Evolutionary conservation across 23 tunicate genomes (phyloP), one percentile per base, ranked within the genome.

Genomic region (Oikopleura albicans): DNA sequence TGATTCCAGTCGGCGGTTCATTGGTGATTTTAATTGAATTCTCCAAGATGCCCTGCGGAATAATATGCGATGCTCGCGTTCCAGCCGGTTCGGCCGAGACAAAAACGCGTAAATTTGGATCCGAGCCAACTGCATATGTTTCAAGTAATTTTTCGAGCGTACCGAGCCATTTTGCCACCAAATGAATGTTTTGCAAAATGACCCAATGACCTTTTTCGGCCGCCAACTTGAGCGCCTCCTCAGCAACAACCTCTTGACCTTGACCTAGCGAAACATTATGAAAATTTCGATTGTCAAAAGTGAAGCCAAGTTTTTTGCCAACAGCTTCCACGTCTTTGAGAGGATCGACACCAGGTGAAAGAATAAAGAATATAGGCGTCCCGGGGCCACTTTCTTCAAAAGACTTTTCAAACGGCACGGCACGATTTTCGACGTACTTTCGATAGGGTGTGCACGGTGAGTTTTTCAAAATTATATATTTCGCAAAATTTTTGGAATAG

Each of bases 1-100:
- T 91, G 91, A 95, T 95, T 40, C 99, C 99, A 33, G 99, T 95
- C 2, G 99, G 99, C 0, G 99, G 99, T 84, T 95, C 99, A 86
- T 91, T 95, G 1, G 99, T 95, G 39, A 95, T 95, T 75, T 95
- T 95, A 86, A 95, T 95, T 39, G 99, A 91, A 0, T 94, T 88
- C 75, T 95, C 96, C 33, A 95, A 90, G 38, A 95, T 95, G 2
- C 99, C 96, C 40, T 94, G 97, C 0, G 99, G 99, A 0, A 95
- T 85, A 56, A 95, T 95, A 83, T 95, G 99, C 37, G 90, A 76
- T 1, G 88, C 99, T 83, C 99, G 87, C 22, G 99, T 88, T 39
- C 90, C 90, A 1, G 99, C 99, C 1, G 99, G 99, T 56, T 95
- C 99, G 40, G 99, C 99, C 0, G 99, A 95, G 22, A 95, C 83